These are phyloP conservation scores for Fregetta grallaria DNA, from an alignment of 2,113 vertebrate genomes.

Conservation along the genomic window DNA sequence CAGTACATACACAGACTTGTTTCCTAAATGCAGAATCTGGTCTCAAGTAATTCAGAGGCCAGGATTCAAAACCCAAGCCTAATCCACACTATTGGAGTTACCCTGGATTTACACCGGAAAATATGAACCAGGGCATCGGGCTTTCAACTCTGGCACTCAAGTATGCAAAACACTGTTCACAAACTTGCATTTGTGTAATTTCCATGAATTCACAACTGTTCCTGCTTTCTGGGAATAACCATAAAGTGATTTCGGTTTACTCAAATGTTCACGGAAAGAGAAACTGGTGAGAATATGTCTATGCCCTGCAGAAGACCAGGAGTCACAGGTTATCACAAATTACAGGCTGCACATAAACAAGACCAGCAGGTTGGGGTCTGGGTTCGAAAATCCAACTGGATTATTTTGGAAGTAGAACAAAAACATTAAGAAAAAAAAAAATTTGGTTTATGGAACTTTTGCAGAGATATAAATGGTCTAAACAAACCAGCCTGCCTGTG, in stretches of 20 bases:
- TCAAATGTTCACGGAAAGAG: background rate
- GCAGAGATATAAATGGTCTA: background rate
- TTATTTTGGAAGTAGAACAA: background rate
- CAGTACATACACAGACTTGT: background rate
- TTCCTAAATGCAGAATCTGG: background rate
- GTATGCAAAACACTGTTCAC: background rate
- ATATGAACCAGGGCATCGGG: background rate
- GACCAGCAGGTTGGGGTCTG: background rate
- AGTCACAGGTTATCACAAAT: background rate
- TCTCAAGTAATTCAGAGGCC: background rate
- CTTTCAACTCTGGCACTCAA: background rate
- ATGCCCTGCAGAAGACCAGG: background rate
- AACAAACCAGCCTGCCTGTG: background rate
- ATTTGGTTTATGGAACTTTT: background rate
- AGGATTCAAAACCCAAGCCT: background rate
- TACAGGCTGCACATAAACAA: background rate
- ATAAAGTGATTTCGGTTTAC: background rate
- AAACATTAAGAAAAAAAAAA: background rate
- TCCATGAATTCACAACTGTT: background rate
- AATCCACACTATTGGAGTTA: background rate
- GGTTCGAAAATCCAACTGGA: background rate
- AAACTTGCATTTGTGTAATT: background rate
- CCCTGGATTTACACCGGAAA: background rate
- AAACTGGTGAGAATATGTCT: background rate
- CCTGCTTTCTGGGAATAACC: background rate